Evolutionary conservation across 2,888 invertebrate genomes (phyloP).

Genomic region (Lepetodrilus schrolli): DNA sequence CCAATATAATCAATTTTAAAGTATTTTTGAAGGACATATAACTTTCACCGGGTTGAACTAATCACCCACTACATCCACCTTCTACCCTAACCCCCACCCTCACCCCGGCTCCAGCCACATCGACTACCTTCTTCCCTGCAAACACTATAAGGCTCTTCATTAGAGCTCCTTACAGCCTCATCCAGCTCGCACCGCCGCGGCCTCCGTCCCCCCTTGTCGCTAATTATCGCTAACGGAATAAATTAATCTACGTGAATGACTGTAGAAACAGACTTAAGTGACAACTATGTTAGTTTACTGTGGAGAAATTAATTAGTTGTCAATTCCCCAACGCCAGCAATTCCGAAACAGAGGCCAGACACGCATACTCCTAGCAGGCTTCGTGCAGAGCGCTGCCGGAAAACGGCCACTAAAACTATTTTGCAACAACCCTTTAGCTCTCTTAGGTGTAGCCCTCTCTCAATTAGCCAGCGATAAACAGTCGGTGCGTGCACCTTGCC

Average conservation of each 20-base stretch:
- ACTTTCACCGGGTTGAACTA: too few species aligned
- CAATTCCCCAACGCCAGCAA: background rate
- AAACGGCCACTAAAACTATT: slow-evolving; percentile 7
- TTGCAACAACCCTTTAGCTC: slow-evolving; percentile 18
- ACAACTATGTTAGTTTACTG: slow-evolving; percentile 22
- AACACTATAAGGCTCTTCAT: too few species aligned
- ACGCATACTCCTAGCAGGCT: background rate
- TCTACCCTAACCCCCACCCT: too few species aligned
- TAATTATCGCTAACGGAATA: slow-evolving; percentile 16
- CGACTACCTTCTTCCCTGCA: too few species aligned
- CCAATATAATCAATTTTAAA: too few species aligned
- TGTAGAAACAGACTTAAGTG: background rate
- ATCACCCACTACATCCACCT: too few species aligned
- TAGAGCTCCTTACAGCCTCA: too few species aligned
- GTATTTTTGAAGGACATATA: too few species aligned
- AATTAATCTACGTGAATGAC: background rate
- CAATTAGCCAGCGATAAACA: slow-evolving; percentile 21
- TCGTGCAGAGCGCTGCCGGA: background rate
- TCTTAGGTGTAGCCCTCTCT: slow-evolving; percentile 20
- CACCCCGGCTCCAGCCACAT: too few species aligned
- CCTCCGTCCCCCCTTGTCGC: too few species aligned
- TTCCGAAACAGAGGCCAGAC: background rate
- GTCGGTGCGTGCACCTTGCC: slow-evolving; percentile 10
- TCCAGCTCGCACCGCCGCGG: too few species aligned
- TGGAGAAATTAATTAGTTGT: slow-evolving; percentile 10